Conservation (phyloP, 2,113 vertebrate genomes). For the Archocentrus centrarchus region DNA sequence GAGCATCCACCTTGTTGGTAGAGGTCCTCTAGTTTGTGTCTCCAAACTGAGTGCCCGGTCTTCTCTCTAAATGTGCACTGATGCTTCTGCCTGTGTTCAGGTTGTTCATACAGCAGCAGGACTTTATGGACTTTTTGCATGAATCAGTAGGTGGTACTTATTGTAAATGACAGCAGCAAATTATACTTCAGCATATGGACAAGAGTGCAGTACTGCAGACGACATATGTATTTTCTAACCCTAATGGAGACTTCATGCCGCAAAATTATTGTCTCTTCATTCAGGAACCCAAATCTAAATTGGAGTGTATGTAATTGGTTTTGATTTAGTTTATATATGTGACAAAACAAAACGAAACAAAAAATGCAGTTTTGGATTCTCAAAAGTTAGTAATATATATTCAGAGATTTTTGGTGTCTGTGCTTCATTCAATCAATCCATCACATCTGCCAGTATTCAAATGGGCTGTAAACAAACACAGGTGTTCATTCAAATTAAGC, state of each 20-base stretch:
- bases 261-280: not conserved
- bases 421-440: not conserved
- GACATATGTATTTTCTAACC: not conserved
- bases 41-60: not conserved
- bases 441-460: not conserved
- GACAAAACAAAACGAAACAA: too few relatives aligned
- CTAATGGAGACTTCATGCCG: not conserved
- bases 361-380: not conserved
- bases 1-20: not conserved
- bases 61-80: not conserved
- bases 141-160: not conserved
- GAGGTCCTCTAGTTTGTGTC: not conserved
- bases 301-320: too few relatives aligned
- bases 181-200: not conserved
- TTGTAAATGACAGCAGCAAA: not conserved
- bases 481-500: not conserved
- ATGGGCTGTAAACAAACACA: not conserved
- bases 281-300: too few relatives aligned
- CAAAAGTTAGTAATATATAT: too few relatives aligned
- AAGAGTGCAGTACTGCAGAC: not conserved
- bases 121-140: not conserved
- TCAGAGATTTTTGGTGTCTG: fast-evolving
- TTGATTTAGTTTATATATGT: not conserved
- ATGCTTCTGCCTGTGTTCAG: not conserved
- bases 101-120: fast-evolving